Evolutionary conservation across 2,797 vertebrate species (phyloP).

Genomic region (Phataginus tricuspis): DNA sequence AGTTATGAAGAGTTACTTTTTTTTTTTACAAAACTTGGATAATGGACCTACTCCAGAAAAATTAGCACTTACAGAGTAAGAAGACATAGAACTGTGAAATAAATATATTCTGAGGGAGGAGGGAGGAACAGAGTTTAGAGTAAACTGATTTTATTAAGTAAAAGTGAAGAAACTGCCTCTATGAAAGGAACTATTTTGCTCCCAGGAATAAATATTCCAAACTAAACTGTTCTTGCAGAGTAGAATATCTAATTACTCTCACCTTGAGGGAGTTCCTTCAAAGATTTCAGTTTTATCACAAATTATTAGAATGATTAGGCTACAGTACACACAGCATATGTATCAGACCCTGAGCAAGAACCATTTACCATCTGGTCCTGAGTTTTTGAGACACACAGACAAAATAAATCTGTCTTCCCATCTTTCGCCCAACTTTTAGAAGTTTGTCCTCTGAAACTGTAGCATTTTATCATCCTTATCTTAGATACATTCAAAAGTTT

Average conservation of each 20-base stretch:
- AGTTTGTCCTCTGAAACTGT: not conserved
- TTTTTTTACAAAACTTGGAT: slow-evolving; percentile 4
- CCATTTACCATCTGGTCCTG: not conserved
- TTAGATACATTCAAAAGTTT: not conserved
- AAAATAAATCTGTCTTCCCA: not conserved
- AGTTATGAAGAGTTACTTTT: not conserved
- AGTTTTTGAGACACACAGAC: not conserved
- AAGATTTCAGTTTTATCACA: not conserved
- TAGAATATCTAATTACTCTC: not conserved
- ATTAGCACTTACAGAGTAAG: not conserved
- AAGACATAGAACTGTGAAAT: slow-evolving; percentile 22
- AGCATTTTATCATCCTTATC: not conserved
- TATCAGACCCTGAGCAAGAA: not conserved
- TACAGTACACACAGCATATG: not conserved
- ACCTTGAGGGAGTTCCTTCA: not conserved
- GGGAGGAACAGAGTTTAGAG: not conserved
- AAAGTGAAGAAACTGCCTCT: slow-evolving; percentile 27
- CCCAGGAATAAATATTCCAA: not conserved
- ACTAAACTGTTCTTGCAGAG: not conserved
- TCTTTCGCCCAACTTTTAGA: not conserved
- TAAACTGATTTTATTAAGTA: not conserved
- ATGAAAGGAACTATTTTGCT: slow-evolving; percentile 20
- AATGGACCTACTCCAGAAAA: slow-evolving; percentile 19
- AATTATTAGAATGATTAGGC: not conserved
- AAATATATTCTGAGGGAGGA: not conserved